Evolutionary conservation across 2,113 vertebrate genomes (phyloP).

Genomic region (Nannospalax galili): DNA sequence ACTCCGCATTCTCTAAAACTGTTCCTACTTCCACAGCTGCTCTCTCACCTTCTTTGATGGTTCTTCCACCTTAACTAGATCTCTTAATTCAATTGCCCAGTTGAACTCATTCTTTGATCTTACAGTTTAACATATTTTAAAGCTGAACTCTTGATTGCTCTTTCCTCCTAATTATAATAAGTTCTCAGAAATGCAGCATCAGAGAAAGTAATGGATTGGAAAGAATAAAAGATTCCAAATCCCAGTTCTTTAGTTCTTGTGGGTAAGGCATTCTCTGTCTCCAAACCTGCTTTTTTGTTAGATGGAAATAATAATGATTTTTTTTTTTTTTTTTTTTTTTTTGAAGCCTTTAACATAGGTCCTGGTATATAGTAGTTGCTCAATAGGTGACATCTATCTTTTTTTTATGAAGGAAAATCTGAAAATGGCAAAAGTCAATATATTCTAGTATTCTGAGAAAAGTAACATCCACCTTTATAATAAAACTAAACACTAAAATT

Average conservation of each 20-base stretch:
- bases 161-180: background rate
- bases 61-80: background rate
- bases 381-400: background rate
- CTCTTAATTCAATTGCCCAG: background rate
- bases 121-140: background rate
- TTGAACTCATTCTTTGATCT: background rate
- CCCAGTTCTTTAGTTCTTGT: background rate
- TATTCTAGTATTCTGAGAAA: slow-evolving; percentile 34
- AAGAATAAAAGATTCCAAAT: background rate
- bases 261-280: background rate
- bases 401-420: background rate
- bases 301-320: background rate
- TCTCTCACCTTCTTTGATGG: background rate
- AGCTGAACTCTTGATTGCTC: background rate
- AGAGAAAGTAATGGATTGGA: background rate
- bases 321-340: background rate
- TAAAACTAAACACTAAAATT: background rate
- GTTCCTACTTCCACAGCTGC: background rate
- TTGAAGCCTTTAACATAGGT: background rate
- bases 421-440: slow-evolving; percentile 1
- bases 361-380: background rate
- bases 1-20: background rate
- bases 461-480: background rate
- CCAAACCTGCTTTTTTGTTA: background rate
- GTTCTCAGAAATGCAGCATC: background rate